Evolutionary conservation across 1,140 invertebrate species (phyloP), one percentile per base, ranked within the genome.

Genomic region (Anagrus nilaparvatae): DNA sequence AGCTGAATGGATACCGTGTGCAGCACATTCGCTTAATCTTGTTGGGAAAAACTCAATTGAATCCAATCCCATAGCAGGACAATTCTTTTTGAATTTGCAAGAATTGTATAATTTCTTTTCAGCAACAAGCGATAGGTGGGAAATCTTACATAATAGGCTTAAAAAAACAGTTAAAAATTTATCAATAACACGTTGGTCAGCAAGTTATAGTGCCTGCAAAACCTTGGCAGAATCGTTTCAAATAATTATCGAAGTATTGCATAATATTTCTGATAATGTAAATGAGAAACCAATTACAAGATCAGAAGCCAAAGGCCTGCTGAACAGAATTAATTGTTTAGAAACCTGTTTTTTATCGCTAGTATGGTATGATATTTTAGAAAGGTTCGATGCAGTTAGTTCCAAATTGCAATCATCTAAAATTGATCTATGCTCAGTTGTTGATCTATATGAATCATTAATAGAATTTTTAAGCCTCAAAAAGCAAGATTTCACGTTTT

Each of bases 1-100:
- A 40, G 52, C 46, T 19, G 30, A 40, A 31, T 49, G 46, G 44
- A 28, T 58, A 19, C 55, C 51, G 39, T 56, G 55, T 47, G 48
- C 48, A n/a, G 44, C 35, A 42, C 52, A 58, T 46, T 54, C 54
- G 23, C 31, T 56, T 29, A 54, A 53, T 32, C 47, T 52, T 38
- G 48, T 53, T 23, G 53, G 49, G 30, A 43, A 24, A 24, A 31
- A 43, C 38, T 43, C 43, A 23, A 32, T 17, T 41, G 34, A 35
- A 16, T 49, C 18, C 14, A 21, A 14, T 18, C 10, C 17, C n/a
- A 9, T 14, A 21, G 19, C 16, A 2, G n/a, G 21, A 19, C 0
- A 10, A 16, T 40, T 31, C 32, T 40, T 40, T 19, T 16, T 10
- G n/a, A 14, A 28, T 21, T 7, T 40, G 17, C 38, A 40, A 12